Percentiles rank a stretch among this genome's conserved stretches.
phyloP scores from a whole-genome alignment of 2,797 vertebrate genomes.

The Enteromius mattozi region DNA sequence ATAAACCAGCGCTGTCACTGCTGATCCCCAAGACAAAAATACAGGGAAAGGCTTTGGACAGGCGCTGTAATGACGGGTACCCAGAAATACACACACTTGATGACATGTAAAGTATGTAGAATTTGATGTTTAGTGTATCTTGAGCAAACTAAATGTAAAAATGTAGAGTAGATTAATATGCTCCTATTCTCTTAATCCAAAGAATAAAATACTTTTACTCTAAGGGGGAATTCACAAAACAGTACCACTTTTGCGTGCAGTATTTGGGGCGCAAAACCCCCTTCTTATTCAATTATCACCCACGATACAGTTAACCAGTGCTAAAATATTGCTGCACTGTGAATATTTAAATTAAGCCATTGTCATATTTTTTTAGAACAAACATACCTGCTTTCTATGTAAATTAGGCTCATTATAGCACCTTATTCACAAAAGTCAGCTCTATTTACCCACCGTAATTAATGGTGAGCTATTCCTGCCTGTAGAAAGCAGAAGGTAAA shows the following conservation, averaged over 20 bases:
- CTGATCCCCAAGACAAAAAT: slow-evolving; percentile 76
- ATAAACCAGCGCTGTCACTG: slow-evolving; percentile 70
- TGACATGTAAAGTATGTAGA: not conserved
- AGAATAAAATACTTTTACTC: not conserved
- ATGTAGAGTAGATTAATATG: not conserved
- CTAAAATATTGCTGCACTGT: slow-evolving; percentile 5
- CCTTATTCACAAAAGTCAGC: not conserved
- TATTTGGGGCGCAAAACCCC: not conserved
- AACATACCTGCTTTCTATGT: slow-evolving; percentile 23
- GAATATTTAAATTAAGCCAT: slow-evolving; percentile 9
- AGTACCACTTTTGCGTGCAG: not conserved
- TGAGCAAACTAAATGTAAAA: not conserved
- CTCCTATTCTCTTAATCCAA: not conserved
- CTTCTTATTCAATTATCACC: not conserved
- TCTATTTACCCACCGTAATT: slow-evolving; percentile 13
- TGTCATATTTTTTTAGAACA: slow-evolving; percentile 14
- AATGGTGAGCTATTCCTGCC: not conserved
- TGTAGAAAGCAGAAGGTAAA: not conserved
- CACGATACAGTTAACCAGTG: not conserved
- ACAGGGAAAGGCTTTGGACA: slow-evolving; percentile 55
- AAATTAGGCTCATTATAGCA: not conserved
- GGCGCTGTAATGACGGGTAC: not conserved
- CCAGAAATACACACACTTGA: not conserved
- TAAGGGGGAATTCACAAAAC: not conserved
- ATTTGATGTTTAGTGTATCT: not conserved